Evolutionary conservation across 1,140 invertebrate species (phyloP).

Genomic region (Macrocentrus cingulum): DNA sequence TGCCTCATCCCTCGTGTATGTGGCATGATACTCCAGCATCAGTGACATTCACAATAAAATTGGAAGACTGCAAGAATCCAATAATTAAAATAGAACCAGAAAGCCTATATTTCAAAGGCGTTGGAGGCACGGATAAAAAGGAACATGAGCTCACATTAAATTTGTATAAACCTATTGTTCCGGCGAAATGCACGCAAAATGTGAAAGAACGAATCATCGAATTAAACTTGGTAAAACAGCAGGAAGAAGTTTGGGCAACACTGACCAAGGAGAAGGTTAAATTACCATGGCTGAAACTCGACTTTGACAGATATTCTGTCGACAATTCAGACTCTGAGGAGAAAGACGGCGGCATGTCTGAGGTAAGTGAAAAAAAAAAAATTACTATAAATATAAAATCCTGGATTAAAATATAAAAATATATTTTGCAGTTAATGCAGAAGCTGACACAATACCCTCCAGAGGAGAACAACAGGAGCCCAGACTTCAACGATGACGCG

Average conservation of each 20-base stretch:
- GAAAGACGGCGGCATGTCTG: too few species aligned
- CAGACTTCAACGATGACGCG: slow-evolving; percentile 53
- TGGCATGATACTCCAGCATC: too few species aligned
- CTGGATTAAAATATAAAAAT: neutral
- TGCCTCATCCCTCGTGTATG: too few species aligned
- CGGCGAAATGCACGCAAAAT: slow-evolving; percentile 71
- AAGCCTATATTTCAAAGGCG: slow-evolving; percentile 81
- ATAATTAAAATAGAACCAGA: slow-evolving; percentile 79
- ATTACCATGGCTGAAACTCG: slow-evolving; percentile 94
- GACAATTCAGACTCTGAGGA: too few species aligned
- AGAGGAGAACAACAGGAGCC: slow-evolving; percentile 54
- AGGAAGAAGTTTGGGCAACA: slow-evolving; percentile 81
- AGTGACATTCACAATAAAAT: slow-evolving; percentile 72
- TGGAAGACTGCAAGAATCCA: slow-evolving; percentile 88
- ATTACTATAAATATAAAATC: too few species aligned
- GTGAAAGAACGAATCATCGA: slow-evolving; percentile 63
- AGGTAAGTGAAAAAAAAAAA: too few species aligned
- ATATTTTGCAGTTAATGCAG: slow-evolving; percentile 59
- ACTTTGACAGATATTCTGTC: slow-evolving; percentile 97
- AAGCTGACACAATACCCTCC: slow-evolving; percentile 64
- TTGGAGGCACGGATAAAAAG: slow-evolving; percentile 83
- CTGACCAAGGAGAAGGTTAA: slow-evolving; percentile 87
- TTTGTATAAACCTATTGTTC: slow-evolving; percentile 78
- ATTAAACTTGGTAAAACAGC: slow-evolving; percentile 65
- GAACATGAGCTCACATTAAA: slow-evolving; percentile 83